A percentile compares a stretch with the other conserved stretches of the same genome.
Evolutionary conservation across 2,797 vertebrate species (phyloP).

Genomic region (Ibycter americanus): DNA sequence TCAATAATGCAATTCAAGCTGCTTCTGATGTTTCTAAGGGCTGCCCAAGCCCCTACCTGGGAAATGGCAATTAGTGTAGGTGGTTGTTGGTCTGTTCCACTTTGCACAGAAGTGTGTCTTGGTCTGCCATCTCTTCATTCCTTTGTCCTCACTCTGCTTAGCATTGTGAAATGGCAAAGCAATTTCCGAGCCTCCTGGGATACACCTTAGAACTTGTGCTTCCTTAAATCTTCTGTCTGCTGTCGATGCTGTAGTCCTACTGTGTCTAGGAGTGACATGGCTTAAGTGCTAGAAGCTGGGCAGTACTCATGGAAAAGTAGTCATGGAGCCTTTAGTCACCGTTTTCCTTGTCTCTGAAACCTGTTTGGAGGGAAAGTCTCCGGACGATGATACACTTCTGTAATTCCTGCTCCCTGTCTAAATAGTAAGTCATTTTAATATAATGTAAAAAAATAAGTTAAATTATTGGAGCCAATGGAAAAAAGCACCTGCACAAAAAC

Average conservation of each 20-base stretch:
- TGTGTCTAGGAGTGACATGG: not conserved
- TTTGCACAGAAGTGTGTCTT: not conserved
- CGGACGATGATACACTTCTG: not conserved
- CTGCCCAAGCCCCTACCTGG: not conserved
- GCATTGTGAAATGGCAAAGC: not conserved
- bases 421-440: not conserved
- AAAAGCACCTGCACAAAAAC: not conserved
- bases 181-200: not conserved
- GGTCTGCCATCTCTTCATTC: not conserved
- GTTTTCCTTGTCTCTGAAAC: not conserved
- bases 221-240: not conserved
- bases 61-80: not conserved
- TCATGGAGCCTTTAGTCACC: not conserved
- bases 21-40: not conserved
- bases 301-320: not conserved
- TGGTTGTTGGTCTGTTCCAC: not conserved
- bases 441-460: not conserved
- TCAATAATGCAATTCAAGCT: not conserved
- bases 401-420: not conserved
- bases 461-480: not conserved
- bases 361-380: not conserved
- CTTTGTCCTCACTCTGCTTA: not conserved
- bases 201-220: not conserved
- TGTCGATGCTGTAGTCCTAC: not conserved
- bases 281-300: not conserved